Evolutionary conservation across 2,113 vertebrate genomes (phyloP), one percentile per base, ranked within the genome.

Genomic region (Falco punctatus): DNA sequence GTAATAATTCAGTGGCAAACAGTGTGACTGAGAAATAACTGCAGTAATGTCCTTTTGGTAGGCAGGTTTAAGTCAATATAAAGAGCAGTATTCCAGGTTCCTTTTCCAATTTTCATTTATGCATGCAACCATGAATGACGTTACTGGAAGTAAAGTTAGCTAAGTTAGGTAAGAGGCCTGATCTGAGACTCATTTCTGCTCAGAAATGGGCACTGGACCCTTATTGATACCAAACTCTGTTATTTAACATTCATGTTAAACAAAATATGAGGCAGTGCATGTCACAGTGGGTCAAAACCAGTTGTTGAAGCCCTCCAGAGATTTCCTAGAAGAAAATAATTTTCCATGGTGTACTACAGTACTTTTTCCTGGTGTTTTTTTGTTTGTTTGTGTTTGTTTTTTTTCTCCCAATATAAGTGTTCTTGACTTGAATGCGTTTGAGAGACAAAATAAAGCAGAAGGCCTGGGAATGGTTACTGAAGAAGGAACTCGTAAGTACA

Each of bases 391-490:
- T 87, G 79, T 78, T 93, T 84, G 48, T 92, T 87, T 90, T 48
- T 86, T 87, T 38, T 38, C 38, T 38, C 38, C 67, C 77, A 70
- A 96, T 96, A 27, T 90, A 97, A 99, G 99, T 91, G 99, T 99
- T 96, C 98, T 99, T 98, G 99, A 99, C 96, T 98, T 99, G 98
- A 99, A 99, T 97, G 99, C 99, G 1, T 99, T 99, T 97, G 99
- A 99, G 97, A 99, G 99, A 93, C 99, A 99, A 97, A 99, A 99
- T 95, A 99, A 99, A 98, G 99, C 99, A 8, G 99, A 99, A 98
- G 99, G 99, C 96, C 98, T 99, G 95, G 99, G 99, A 72, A 99
- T 99, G 99, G 99, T 99, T 62, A 99, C 99, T 83, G 99, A 99
- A 97, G 99, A 99, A 96, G 99, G 99, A 97, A 99, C 99, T 98